These are phyloP conservation scores for Agrochola circellaris DNA, from an alignment of 2,888 invertebrate genomes.

Conservation along the genomic window DNA sequence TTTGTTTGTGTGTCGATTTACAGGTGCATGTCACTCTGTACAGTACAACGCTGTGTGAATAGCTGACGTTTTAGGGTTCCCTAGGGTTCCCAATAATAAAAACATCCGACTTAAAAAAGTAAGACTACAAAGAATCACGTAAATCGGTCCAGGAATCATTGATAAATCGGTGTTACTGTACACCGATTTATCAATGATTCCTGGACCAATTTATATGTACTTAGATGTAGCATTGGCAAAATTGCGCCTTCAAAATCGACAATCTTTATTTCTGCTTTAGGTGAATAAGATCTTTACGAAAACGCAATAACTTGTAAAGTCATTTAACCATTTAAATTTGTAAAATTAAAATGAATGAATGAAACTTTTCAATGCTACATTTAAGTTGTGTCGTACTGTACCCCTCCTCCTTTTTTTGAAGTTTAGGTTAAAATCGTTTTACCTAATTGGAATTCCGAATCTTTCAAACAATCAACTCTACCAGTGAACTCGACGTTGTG, in stretches of 20 bases:
- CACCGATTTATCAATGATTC: too few species aligned
- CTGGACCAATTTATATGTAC: too few species aligned
- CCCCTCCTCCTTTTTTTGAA: neutral
- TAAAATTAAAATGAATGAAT: too few species aligned
- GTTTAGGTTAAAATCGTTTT: neutral
- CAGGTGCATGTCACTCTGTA: constrained; percentile 53
- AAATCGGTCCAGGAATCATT: neutral
- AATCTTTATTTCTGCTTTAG: too few species aligned
- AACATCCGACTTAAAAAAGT: neutral
- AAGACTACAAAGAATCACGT: neutral
- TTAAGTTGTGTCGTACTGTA: neutral
- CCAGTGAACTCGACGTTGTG: neutral
- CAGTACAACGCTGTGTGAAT: constrained; percentile 3
- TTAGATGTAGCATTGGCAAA: too few species aligned
- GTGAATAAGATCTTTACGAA: too few species aligned
- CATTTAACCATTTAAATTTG: too few species aligned
- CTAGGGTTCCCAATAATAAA: constrained; percentile 24
- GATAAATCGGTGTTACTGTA: neutral
- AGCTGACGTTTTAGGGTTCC: constrained; percentile 31
- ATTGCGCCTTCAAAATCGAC: too few species aligned
- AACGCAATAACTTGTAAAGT: too few species aligned
- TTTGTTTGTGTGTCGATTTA: constrained; percentile 74
- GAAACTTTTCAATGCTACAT: too few species aligned
- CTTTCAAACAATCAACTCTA: neutral
- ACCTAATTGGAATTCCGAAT: neutral